Evolutionary conservation across 2,113 vertebrate species (phyloP).

Genomic region (Diadophis punctatus): DNA sequence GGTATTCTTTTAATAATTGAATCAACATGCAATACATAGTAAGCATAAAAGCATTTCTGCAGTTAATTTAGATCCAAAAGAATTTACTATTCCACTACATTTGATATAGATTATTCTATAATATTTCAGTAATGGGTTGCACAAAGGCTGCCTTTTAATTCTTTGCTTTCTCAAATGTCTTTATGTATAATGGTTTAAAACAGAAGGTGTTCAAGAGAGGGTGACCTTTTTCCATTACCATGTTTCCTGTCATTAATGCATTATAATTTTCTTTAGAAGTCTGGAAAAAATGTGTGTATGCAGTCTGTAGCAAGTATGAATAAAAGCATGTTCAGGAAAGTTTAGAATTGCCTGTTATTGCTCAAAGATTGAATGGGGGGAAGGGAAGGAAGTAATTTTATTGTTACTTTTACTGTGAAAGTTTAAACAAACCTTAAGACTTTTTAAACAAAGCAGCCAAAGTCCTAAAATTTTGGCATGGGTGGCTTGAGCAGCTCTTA

Average conservation of each 20-base stretch:
- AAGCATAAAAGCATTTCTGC: conserved; percentile 85
- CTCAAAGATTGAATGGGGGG: conserved; percentile 42
- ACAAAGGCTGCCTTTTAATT: conserved; percentile 86
- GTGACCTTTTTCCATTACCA: conserved; percentile 87
- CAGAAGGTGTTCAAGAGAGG: conserved; percentile 81
- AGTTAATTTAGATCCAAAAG: conserved; percentile 87
- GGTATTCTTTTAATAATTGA: conserved; percentile 91
- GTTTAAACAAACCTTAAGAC: conserved; percentile 63
- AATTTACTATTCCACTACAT: conserved; percentile 79
- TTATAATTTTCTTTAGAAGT: conserved; percentile 86
- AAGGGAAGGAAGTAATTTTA: conserved; percentile 61
- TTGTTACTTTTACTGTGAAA: conserved; percentile 65
- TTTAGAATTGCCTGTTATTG: conserved; percentile 72
- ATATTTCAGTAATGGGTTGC: conserved; percentile 83
- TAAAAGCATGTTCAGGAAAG: conserved; percentile 75
- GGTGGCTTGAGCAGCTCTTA: conserved; percentile 49
- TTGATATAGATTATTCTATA: conserved; percentile 85
- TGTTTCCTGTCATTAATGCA: conserved; percentile 85
- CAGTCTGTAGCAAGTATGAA: conserved; percentile 73
- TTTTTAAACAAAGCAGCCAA: conserved; percentile 62
- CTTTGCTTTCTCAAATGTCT: conserved; percentile 80
- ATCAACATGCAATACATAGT: conserved; percentile 88
- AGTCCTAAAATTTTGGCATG: conserved; percentile 59
- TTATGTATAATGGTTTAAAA: conserved; percentile 84
- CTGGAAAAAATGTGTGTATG: conserved; percentile 76